Evolutionary conservation across 2,113 vertebrate genomes (phyloP).

Genomic region (Lucifuga dentata): DNA sequence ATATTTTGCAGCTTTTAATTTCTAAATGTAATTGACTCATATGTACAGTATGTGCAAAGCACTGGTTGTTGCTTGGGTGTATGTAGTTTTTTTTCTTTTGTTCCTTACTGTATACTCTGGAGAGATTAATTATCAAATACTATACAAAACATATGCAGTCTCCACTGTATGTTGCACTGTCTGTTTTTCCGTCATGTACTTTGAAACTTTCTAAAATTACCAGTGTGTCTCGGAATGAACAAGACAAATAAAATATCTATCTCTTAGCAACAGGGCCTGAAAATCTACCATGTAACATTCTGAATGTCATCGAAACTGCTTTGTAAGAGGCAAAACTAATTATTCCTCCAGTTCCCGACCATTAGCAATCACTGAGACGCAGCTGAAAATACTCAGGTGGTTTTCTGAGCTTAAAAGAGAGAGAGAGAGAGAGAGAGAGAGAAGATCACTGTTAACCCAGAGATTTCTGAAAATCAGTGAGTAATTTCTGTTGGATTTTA

Average conservation of each 20-base stretch:
- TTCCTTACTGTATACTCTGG: too few relatives aligned
- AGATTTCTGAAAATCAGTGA: constrained; percentile 23
- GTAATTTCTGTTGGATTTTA: constrained; percentile 48
- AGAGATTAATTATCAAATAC: too few relatives aligned
- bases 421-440: too few relatives aligned
- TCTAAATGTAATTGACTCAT: too few relatives aligned
- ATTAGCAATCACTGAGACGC: constrained; percentile 31
- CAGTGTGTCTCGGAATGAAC: constrained; percentile 17
- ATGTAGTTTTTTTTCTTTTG: too few relatives aligned
- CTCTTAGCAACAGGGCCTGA: neutral
- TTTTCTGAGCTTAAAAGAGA: constrained; percentile 33
- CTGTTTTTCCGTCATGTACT: too few relatives aligned
- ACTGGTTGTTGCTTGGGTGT: too few relatives aligned
- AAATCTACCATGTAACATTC: constrained; percentile 21
- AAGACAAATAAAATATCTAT: too few relatives aligned
- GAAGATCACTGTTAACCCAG: constrained; percentile 13
- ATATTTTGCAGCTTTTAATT: too few relatives aligned
- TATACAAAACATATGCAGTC: neutral
- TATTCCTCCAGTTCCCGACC: constrained; percentile 35
- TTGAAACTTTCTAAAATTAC: too few relatives aligned
- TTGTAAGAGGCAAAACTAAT: constrained; percentile 39
- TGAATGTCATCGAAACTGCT: constrained; percentile 38
- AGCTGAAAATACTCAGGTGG: constrained; percentile 26
- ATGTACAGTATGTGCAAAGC: too few relatives aligned
- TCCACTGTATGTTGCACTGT: neutral